Evolutionary conservation across 2,797 vertebrate genomes (phyloP), one percentile per base, ranked within the genome.

Genomic region (Trematomus bernacchii): DNA sequence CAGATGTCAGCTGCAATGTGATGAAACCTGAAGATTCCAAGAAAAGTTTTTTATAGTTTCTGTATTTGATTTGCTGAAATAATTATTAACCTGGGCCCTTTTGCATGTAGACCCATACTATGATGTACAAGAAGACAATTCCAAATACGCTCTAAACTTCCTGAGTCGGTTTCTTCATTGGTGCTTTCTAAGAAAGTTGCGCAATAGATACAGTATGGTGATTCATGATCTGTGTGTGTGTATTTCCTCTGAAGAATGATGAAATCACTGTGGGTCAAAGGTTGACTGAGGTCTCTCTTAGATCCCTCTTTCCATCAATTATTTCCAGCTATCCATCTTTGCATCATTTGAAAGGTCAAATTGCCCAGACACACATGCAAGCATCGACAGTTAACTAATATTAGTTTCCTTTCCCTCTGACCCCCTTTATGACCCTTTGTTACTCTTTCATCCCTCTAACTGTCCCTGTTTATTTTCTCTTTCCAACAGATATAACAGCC

Each of bases 401-500:
- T 57, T 37, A 10, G 40, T 69, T 50, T 44, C 47, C 33, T 48
- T 6, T 62, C 50, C 52, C 6, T 23, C n/a, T 40, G 16, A 65
- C 46, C 30, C 48, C 1, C 2, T 3, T 3, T n/a, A 27, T 57
- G 66, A 47, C 37, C 47, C 50, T 40, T 8, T 15, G 54, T 68
- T 54, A 12, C 44, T 42, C 60, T 71, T 66, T 63, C 37, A 76
- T 71, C 58, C 30, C 19, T 43, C 0, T 46, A 61, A 76, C 12
- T 2, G 51, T 3, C 67, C 33, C 55, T 79, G 77, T 75, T 85
- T 86, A 23, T 76, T 71, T 57, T 80, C 48, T 87, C 44, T 79
- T 50, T 77, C 48, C 52, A 19, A 76, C 90, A 96, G 96, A 42
- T 96, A 96, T 68, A 96, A 96, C 91, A 96, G 94, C 77, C 92